phyloP scores from a whole-genome alignment of 1,140 invertebrate species.

The Triops longicaudatus region DNA sequence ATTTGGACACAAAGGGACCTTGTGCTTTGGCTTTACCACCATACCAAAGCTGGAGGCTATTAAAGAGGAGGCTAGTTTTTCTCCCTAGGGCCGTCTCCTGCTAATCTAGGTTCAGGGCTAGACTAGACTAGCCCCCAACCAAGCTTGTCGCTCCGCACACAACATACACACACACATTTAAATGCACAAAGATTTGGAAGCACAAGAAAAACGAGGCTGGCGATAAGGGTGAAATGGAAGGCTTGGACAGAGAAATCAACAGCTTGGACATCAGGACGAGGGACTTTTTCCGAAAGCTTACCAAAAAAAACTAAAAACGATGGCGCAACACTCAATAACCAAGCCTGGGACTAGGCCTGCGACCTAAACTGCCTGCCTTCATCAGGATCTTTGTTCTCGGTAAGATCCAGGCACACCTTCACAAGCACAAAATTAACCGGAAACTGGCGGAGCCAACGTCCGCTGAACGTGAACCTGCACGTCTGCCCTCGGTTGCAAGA shows the following conservation, averaged over 20 bases:
- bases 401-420: constrained; percentile 14
- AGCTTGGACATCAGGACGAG: no score
- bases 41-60: not conserved
- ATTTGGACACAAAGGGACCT: constrained; percentile 6
- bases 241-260: no score
- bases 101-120: constrained; percentile 14
- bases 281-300: not conserved
- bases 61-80: constrained; percentile 15
- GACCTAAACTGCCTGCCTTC: constrained; percentile 5
- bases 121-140: constrained; percentile 4
- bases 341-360: not conserved
- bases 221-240: not conserved
- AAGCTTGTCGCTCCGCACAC: not conserved
- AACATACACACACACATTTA: not conserved
- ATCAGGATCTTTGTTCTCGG: constrained; percentile 6
- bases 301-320: not conserved
- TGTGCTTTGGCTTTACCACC: constrained; percentile 10
- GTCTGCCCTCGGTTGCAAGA: not conserved
- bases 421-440: constrained; percentile 15
- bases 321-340: not conserved
- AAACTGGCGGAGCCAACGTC: constrained; percentile 9
- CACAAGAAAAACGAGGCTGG: not conserved
- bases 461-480: constrained; percentile 13
- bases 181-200: not conserved
- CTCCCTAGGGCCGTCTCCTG: constrained; percentile 11